A percentile compares a stretch with the other conserved stretches of the same genome.
phyloP scores from a whole-genome alignment of 1,140 invertebrate species.

The Ceratina australensis region DNA sequence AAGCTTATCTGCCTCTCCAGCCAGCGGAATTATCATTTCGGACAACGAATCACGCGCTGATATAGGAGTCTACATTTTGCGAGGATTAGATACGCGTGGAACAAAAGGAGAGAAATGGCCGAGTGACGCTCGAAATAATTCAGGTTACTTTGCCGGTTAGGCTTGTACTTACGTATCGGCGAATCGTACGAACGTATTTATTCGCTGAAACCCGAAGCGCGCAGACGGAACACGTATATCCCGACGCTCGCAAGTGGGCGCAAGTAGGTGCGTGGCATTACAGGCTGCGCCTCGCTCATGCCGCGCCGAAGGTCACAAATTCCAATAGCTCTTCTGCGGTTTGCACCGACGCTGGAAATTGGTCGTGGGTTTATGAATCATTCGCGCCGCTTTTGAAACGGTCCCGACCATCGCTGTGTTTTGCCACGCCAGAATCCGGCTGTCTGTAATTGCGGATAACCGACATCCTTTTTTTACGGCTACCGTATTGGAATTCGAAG shows the following conservation, averaged over 20 bases:
- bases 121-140: constrained; percentile 28
- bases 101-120: neutral
- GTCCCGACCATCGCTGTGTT: neutral
- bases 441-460: neutral
- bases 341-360: constrained; percentile 25
- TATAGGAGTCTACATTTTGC: too few relatives aligned
- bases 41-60: neutral
- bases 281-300: constrained; percentile 54
- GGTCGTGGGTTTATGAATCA: constrained; percentile 56
- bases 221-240: constrained; percentile 38
- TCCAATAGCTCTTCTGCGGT: constrained; percentile 56
- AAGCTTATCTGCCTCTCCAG: neutral
- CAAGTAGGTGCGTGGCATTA: constrained; percentile 52
- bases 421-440: neutral
- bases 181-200: constrained; percentile 47
- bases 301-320: constrained; percentile 60
- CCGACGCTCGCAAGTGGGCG: constrained; percentile 53
- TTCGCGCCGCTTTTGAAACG: constrained; percentile 42
- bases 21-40: neutral
- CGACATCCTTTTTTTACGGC: neutral
- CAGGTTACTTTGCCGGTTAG: neutral
- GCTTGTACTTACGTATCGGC: constrained; percentile 9
- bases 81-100: neutral
- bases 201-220: constrained; percentile 41
- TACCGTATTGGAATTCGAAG: neutral